A percentile compares a stretch with the other conserved stretches of the same genome.
Conservation (phyloP, 2,888 invertebrate genomes). For the Cepaea hortensis region DNA sequence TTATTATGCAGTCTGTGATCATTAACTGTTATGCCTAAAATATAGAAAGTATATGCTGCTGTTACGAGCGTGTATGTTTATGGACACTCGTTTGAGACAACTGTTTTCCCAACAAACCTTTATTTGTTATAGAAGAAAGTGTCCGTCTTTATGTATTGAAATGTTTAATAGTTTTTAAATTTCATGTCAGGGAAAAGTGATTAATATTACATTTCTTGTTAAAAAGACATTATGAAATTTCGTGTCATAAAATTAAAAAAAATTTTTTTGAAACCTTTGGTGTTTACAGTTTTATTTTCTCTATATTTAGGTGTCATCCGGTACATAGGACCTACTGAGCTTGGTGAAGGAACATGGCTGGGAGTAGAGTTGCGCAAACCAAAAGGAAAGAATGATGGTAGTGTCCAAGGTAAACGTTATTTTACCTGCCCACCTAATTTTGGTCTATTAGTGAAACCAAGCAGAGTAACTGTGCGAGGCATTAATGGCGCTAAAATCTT, state of each 20-base stretch:
- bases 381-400: slow-evolving; percentile 76
- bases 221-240: not conserved
- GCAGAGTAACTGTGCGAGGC: slow-evolving; percentile 77
- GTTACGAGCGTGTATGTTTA: no score
- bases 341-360: slow-evolving; percentile 78
- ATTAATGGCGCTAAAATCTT: slow-evolving; percentile 77
- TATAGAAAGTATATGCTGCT: no score
- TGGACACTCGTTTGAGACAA: no score
- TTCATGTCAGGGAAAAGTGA: no score
- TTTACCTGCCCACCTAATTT: slow-evolving; percentile 73
- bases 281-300: not conserved
- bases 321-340: slow-evolving; percentile 77
- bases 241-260: not conserved
- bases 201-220: not conserved
- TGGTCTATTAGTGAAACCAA: slow-evolving; percentile 75
- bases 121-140: no score
- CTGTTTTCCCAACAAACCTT: no score
- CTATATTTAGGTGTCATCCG: slow-evolving; percentile 73
- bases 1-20: no score
- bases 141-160: no score
- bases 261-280: not conserved
- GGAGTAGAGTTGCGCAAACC: slow-evolving; percentile 77
- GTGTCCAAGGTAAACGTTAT: slow-evolving; percentile 74
- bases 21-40: no score
- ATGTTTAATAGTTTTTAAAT: no score